Conservation (phyloP, 30 jellyfish, hydroid and myxozoan species). For the Pelagia noctiluca region DNA sequence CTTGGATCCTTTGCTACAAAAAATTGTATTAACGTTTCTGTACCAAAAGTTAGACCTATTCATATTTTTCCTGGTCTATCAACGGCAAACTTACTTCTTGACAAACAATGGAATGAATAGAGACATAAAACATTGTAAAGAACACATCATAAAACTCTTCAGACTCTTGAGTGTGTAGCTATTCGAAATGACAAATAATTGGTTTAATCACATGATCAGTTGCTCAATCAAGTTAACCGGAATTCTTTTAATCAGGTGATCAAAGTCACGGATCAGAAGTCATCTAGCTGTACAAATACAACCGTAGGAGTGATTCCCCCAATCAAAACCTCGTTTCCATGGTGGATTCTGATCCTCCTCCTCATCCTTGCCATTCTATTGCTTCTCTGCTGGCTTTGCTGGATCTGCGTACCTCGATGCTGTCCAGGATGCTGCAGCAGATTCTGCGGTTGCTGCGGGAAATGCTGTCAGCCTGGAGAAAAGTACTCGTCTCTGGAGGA, state of each 20-base stretch:
- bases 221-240: neutral
- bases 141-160: neutral
- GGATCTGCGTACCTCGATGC: slow-evolving; percentile 92
- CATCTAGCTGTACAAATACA: slow-evolving; percentile 48
- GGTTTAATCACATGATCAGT: neutral
- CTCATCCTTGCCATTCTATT: slow-evolving; percentile 77
- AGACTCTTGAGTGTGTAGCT: neutral
- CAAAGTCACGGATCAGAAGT: slow-evolving; percentile 22
- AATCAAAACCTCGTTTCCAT: slow-evolving; percentile 47
- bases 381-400: slow-evolving; percentile 82
- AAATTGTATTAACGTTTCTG: no score
- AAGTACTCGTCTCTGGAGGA: slow-evolving; percentile 82
- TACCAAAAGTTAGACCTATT: no score
- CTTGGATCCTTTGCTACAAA: no score
- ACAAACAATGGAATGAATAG: no score
- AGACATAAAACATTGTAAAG: neutral
- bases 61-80: no score
- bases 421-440: slow-evolving; percentile 79
- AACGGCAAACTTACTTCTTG: no score
- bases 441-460: slow-evolving; percentile 75
- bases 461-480: slow-evolving; percentile 84
- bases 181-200: neutral
- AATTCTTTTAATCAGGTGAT: neutral
- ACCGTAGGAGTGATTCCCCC: slow-evolving; percentile 26
- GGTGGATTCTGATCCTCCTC: slow-evolving; percentile 90